These are phyloP conservation scores for Tinea semifulvella DNA, from an alignment of 2,888 invertebrate species.

Conservation along the genomic window DNA sequence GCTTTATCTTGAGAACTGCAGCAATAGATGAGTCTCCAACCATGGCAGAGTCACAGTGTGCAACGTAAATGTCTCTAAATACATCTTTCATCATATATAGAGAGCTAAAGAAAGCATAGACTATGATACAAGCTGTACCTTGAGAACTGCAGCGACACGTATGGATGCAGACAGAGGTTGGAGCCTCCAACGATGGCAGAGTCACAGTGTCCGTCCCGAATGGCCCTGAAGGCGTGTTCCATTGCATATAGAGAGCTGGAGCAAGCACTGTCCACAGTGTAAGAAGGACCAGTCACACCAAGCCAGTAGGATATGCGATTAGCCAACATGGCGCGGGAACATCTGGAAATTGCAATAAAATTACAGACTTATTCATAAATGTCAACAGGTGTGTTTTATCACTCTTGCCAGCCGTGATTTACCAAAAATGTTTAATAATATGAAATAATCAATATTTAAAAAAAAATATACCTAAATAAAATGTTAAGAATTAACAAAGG, in stretches of 20 bases:
- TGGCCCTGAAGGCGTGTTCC: slow-evolving; percentile 80
- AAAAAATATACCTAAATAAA: too few species aligned
- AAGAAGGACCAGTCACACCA: slow-evolving; percentile 89
- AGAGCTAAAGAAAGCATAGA: too few species aligned
- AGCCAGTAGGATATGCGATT: slow-evolving; percentile 90
- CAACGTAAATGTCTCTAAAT: background rate
- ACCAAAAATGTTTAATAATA: too few species aligned
- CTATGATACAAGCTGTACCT: too few species aligned
- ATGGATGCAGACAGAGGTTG: slow-evolving; percentile 87
- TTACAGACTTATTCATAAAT: too few species aligned
- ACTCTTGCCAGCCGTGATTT: too few species aligned
- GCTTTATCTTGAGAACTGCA: too few species aligned
- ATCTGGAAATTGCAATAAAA: slow-evolving; percentile 50
- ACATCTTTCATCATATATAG: too few species aligned
- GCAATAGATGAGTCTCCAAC: too few species aligned
- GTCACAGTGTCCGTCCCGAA: slow-evolving; percentile 85
- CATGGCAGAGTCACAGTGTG: background rate
- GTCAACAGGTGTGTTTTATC: too few species aligned
- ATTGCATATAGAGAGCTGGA: slow-evolving; percentile 92
- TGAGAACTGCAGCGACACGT: slow-evolving; percentile 87
- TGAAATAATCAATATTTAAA: too few species aligned
- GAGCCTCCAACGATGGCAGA: slow-evolving; percentile 89
- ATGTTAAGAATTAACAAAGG: too few species aligned
- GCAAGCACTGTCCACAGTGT: slow-evolving; percentile 91
- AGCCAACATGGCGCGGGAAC: slow-evolving; percentile 91